Evolutionary conservation across 2,797 vertebrate species (phyloP), one percentile per base, ranked within the genome.

Genomic region (Poecilia gillii): DNA sequence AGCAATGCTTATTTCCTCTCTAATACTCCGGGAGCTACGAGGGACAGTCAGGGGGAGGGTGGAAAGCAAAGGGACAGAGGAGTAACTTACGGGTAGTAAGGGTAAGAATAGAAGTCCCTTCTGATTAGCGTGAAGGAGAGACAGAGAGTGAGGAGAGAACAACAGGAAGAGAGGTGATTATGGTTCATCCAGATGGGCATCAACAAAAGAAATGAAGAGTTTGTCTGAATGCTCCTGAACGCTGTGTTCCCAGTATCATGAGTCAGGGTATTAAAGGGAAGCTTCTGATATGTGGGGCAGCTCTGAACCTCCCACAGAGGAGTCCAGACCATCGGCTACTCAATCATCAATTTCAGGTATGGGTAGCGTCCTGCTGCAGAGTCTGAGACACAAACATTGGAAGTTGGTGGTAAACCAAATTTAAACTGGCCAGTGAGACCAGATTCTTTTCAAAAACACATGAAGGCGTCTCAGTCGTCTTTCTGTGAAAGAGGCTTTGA

Each of bases 31-130:
- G 79, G 78, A 72, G 80, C 78, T 88, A 91, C 82, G 25, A 84
- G 92, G 86, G 68, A 76, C 84, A 87, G 84, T 89, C 76, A 87
- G 84, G 78, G 88, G 62, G 80, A 73, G 23, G 84, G 84, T 87
- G 87, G 77, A 68, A 41, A n/a, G 28, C 16, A 47, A 14, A 6
- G 7, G 87, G 84, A 85, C 78, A 87, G 77, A 89, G 53, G 85
- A 89, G 90, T 94, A 85, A 98, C 97, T 98, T 97, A 99, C 97
- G 97, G 97, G 95, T 98, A 98, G 96, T 97, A 98, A 93, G 97
- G 97, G 91, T 98, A 98, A 92, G 97, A 97, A 96, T 98, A 98
- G 96, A 96, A 96, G 95, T 97, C 96, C 94, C 97, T 98, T 97
- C 97, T 98, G 96, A 93, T 95, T 95, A 97, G 96, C 95, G 23